phyloP scores from a whole-genome alignment of 2,113 vertebrate genomes.

The Probosciger aterrimus region DNA sequence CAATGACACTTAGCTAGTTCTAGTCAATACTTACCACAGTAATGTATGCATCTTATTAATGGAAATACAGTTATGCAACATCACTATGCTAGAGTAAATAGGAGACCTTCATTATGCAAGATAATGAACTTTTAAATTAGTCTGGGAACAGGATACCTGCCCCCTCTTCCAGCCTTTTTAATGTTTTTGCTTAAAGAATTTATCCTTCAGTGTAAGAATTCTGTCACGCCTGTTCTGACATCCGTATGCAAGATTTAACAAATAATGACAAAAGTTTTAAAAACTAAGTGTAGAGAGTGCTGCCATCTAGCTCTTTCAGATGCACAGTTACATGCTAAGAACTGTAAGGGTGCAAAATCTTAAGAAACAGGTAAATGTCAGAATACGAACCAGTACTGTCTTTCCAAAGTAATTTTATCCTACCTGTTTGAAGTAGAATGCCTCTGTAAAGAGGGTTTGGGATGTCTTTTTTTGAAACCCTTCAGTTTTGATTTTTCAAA shows the following conservation, averaged over 20 bases:
- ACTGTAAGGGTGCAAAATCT: not conserved
- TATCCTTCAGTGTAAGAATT: not conserved
- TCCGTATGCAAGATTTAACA: not conserved
- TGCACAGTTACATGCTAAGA: not conserved
- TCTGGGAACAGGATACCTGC: not conserved
- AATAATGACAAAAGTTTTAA: not conserved
- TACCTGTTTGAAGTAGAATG: not conserved
- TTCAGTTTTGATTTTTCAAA: not conserved
- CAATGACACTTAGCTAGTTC: not conserved
- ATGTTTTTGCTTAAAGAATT: not conserved
- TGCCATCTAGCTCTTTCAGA: not conserved
- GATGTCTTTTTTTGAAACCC: not conserved
- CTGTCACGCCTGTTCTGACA: not conserved
- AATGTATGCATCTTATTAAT: not conserved
- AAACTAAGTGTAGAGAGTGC: not conserved
- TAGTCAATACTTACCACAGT: not conserved
- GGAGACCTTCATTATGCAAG: not conserved
- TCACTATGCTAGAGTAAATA: not conserved
- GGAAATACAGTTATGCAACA: not conserved
- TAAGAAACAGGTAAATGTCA: not conserved
- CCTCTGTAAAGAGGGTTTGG: not conserved
- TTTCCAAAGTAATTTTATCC: not conserved
- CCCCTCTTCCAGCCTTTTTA: not conserved
- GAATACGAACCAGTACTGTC: not conserved
- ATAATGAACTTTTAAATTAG: not conserved